Base-by-base conservation (phyloP, 2,113 vertebrate genomes). In the Rhipidura dahli region DNA sequence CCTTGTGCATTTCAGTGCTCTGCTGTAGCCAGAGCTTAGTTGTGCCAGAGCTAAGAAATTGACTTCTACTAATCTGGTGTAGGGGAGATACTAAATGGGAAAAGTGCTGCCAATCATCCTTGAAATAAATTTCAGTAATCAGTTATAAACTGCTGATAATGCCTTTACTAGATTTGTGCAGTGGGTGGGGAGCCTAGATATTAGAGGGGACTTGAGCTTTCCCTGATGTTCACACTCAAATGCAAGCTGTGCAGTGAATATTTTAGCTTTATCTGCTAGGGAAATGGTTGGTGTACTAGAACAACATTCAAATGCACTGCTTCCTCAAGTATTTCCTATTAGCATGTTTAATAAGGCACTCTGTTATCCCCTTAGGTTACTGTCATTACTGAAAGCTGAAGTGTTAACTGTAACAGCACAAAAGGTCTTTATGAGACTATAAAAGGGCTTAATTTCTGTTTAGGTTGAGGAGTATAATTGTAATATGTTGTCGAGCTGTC, bases 291-390 rank as follows among this genome's bases (percentile, higher is more conserved):
- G 27, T 71, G 65, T 60, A 45, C 28, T 71, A 87, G 60, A 89
- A 82, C 23, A 64, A 45, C 57, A 22, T 76, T 93, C 28, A 88
- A 93, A 87, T 69, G 35, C 21, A 6, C 35, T 91, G 63, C 28
- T 83, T 69, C 82, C 54, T 94, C 85, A 49, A 96, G 72, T 80
- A 31, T 50, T 91, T 96, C 35, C 66, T 82, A 51, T 93, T 93
- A 90, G 24, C 70, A 31, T 63, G 61, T 90, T 92, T 87, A 87
- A 72, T 91, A 70, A 94, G 66, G 49, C 49, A 73, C 73, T 93
- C 40, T 90, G 63, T 80, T 87, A 66, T 65, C 66, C 75, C 45
- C 49, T 87, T 72, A 78, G 50, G 53, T 57, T 93, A 31, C 66
- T 89, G 80, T 64, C 51, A 44, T 89, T 93, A 79, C 35, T 92